phyloP scores from a whole-genome alignment of 2,797 vertebrate species.

The Rhinophrynus dorsalis region DNA sequence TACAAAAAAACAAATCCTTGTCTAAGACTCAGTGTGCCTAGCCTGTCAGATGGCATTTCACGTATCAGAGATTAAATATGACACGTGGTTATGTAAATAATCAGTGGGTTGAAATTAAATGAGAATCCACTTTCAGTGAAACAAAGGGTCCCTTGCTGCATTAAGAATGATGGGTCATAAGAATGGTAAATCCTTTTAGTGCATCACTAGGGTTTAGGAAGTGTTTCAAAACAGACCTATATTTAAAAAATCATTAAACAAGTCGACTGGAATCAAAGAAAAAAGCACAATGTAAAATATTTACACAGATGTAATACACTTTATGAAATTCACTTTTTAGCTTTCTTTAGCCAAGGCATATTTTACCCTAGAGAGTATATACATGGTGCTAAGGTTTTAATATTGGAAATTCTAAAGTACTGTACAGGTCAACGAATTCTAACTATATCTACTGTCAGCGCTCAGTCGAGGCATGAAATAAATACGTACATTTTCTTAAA shows the following conservation, averaged over 20 bases:
- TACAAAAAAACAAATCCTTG: constrained; percentile 29
- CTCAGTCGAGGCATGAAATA: constrained; percentile 1
- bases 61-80: not conserved
- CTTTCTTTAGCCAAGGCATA: constrained; percentile 53
- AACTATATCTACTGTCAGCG: constrained; percentile 10
- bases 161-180: constrained; percentile 35
- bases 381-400: constrained; percentile 39
- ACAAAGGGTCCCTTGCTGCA: constrained; percentile 10
- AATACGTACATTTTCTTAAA: no score
- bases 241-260: constrained; percentile 58
- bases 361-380: constrained; percentile 36
- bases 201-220: constrained; percentile 19
- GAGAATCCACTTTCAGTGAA: constrained; percentile 16
- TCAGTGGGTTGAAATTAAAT: constrained; percentile 36
- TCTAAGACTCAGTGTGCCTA: not conserved
- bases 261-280: constrained; percentile 60
- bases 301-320: constrained; percentile 63
- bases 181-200: constrained; percentile 42
- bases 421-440: constrained; percentile 37
- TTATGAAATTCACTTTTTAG: constrained; percentile 63
- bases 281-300: constrained; percentile 68
- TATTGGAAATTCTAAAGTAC: constrained; percentile 11
- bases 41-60: not conserved
- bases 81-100: constrained; percentile 25
- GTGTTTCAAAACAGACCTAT: constrained; percentile 51